Conservation (phyloP, 2,797 vertebrate genomes). For the Phataginus tricuspis region DNA sequence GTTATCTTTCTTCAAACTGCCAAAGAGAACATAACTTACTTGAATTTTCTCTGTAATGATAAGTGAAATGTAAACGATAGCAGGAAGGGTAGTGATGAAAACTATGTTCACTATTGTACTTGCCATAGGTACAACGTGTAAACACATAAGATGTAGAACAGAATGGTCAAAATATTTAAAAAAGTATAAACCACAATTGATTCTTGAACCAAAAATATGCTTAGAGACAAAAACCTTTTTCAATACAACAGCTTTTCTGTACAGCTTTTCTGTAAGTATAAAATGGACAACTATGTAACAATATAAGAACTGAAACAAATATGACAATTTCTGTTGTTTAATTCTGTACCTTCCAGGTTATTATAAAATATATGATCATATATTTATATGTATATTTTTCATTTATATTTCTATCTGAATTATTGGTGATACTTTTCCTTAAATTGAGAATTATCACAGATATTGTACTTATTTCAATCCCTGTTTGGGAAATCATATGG, state of each 20-base stretch:
- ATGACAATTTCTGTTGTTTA: background rate
- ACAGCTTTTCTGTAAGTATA: conserved; percentile 20
- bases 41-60: background rate
- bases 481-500: background rate
- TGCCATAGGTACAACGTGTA: background rate
- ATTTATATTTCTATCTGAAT: background rate
- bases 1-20: conserved; percentile 35
- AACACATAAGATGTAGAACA: background rate
- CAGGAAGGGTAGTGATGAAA: background rate
- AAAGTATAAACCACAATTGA: background rate
- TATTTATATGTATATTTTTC: background rate
- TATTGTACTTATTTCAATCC: conserved; percentile 13
- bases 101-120: background rate
- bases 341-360: background rate
- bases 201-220: conserved; percentile 11
- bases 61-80: background rate
- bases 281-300: background rate
- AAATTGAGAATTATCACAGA: background rate
- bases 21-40: background rate
- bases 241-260: background rate
- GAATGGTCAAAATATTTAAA: background rate
- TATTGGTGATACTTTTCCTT: background rate
- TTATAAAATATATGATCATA: conserved; percentile 5
- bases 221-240: background rate
- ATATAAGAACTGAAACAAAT: conserved; percentile 14